Percentiles rank a stretch among this genome's conserved stretches.
phyloP scores from a whole-genome alignment of 2,888 invertebrate species.

The Campopleginae sp. region DNA sequence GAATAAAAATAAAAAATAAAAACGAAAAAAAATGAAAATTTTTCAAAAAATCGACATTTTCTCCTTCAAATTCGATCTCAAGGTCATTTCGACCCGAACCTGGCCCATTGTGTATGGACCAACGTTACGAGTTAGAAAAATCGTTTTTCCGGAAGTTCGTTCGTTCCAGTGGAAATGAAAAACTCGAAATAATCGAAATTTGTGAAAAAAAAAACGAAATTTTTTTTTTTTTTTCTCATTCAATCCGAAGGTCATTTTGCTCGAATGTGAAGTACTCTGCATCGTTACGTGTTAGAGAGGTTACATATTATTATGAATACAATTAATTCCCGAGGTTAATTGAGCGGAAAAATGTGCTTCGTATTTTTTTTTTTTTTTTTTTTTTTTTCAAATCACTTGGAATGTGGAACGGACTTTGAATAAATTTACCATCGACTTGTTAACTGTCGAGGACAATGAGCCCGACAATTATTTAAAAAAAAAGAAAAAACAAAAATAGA shows the following conservation, averaged over 20 bases:
- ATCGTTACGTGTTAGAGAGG: neutral
- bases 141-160: too few relatives aligned
- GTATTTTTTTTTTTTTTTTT: neutral
- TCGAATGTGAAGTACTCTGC: too few relatives aligned
- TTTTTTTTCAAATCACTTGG: neutral
- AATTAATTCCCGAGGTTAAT: constrained; percentile 15
- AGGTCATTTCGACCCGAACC: neutral
- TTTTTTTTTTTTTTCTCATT: too few relatives aligned
- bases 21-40: neutral
- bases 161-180: too few relatives aligned
- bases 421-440: neutral
- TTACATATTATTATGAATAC: neutral
- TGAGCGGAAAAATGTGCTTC: constrained; percentile 1
- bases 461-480: neutral
- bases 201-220: too few relatives aligned
- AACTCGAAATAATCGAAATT: too few relatives aligned
- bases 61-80: neutral
- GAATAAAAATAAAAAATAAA: neutral
- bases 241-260: too few relatives aligned
- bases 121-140: neutral
- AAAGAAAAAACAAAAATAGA: neutral
- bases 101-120: neutral
- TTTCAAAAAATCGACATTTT: neutral
- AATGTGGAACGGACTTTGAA: constrained; percentile 20
- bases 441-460: neutral